Evolutionary conservation across 2,797 vertebrate genomes (phyloP).

Genomic region (Acipenser oxyrinchus): DNA sequence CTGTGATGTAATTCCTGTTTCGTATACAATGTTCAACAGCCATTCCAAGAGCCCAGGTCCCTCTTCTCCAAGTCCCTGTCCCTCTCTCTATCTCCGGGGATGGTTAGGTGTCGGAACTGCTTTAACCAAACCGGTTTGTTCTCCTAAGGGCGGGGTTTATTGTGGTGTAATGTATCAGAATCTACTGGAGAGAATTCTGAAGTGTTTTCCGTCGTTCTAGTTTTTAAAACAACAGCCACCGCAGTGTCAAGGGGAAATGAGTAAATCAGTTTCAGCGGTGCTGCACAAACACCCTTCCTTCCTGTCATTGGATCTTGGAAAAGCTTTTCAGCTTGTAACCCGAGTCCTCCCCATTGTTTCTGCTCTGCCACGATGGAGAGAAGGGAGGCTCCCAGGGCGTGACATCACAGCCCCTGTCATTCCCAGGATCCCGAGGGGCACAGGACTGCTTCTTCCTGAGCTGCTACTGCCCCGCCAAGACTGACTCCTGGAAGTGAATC

Average conservation of each 20-base stretch:
- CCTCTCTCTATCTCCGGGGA: too few relatives aligned
- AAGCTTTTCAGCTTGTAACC: slow-evolving; percentile 25
- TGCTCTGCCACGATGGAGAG: slow-evolving; percentile 41
- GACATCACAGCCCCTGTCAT: too few relatives aligned
- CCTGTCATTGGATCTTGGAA: slow-evolving; percentile 42
- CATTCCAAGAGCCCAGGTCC: too few relatives aligned
- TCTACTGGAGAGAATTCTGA: not conserved
- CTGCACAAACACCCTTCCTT: slow-evolving; percentile 38
- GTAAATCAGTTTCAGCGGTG: slow-evolving; percentile 14
- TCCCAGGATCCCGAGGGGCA: too few relatives aligned
- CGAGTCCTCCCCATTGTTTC: slow-evolving; percentile 47
- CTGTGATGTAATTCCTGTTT: too few relatives aligned
- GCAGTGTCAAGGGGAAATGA: slow-evolving; percentile 26
- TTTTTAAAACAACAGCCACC: slow-evolving; percentile 12
- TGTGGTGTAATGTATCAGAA: not conserved
- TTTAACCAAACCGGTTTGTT: not conserved
- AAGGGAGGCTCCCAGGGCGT: slow-evolving; percentile 1
- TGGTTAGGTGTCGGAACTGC: too few relatives aligned
- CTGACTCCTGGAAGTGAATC: too few relatives aligned
- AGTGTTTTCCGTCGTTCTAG: slow-evolving; percentile 6
- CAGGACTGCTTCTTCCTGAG: too few relatives aligned
- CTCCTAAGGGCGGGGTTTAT: not conserved
- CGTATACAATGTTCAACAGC: too few relatives aligned
- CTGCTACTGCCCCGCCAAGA: too few relatives aligned
- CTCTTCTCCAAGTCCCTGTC: too few relatives aligned